Evolutionary conservation across 2,113 vertebrate genomes (phyloP), one percentile per base, ranked within the genome.

Genomic region (Rhinolophus ferrumequinum): DNA sequence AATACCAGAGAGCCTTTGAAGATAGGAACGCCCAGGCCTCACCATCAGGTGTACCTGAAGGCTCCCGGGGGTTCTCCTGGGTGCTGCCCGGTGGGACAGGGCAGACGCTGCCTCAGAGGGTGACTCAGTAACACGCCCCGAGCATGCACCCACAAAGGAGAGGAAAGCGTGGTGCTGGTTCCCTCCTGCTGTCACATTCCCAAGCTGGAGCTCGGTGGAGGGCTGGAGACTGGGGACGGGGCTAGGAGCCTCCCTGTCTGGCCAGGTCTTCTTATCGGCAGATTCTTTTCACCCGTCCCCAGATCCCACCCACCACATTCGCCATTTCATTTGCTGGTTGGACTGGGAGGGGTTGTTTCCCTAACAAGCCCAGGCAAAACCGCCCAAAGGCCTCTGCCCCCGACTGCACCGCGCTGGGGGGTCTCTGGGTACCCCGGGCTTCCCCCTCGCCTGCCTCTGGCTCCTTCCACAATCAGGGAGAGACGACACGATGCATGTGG

Each of bases 281-380:
- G n/a, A 58, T 47, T 35, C 64, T 22, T 64, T 44, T 77, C 47
- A 73, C 26, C 14, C 13, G 28, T 82, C 47, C 60, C 83, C 52
- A 21, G 35, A 21, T 11, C 15, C 24, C 18, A 24, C 41, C 15
- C 21, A 6, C 22, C 22, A 6, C 0, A 0, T 16, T 38, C 47
- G 11, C 52, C 14, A 35, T 30, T 33, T 54, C 22, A 0, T 50
- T 52, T 16, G 35, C 13, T 73, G 2, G 30, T 3, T 28, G 19
- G 8, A 26, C 5, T 4, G 19, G 50, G 47, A 81, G 13, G 1
- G 8, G 5, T 1, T 33, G 33, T 38, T n/a, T 58, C 52, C 16
- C 76, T 47, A 38, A 54, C 15, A 33, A 8, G 8, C n/a, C 21
- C 62, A 11, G n/a, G 47, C 47, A 50, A 47, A 50, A 50, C 47